A percentile compares a stretch with the other conserved stretches of the same genome.
Conservation (phyloP, 2,113 vertebrate species). For the Dromas ardeola region DNA sequence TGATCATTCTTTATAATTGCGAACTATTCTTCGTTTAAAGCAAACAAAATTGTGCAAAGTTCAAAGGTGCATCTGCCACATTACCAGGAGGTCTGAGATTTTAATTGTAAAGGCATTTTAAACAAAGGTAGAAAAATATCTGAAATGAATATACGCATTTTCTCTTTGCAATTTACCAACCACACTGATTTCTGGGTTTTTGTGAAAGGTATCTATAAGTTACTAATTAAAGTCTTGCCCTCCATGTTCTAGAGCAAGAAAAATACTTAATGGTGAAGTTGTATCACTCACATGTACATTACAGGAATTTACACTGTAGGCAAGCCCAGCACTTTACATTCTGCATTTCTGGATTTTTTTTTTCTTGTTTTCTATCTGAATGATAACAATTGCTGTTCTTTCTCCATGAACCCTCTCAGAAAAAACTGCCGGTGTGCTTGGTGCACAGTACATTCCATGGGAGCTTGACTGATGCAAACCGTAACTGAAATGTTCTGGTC, state of each 20-base stretch:
- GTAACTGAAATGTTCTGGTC: background rate
- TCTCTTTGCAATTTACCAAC: background rate
- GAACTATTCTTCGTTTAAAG: background rate
- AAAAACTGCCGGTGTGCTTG: background rate
- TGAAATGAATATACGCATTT: background rate
- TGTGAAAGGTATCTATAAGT: background rate
- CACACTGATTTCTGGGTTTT: background rate
- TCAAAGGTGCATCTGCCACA: background rate
- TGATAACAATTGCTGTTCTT: background rate
- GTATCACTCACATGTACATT: background rate
- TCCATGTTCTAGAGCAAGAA: background rate
- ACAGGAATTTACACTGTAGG: background rate
- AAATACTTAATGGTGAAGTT: constrained; percentile 27
- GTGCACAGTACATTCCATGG: background rate
- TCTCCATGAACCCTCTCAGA: background rate
- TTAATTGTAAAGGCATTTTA: background rate
- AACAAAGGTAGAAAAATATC: background rate
- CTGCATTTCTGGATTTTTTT: background rate
- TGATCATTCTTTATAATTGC: background rate
- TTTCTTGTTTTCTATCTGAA: constrained; percentile 9
- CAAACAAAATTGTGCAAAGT: background rate
- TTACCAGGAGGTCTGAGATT: background rate
- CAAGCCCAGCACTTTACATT: background rate
- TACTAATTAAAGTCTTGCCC: background rate
- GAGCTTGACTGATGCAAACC: background rate